Evolutionary conservation across 2,888 invertebrate species (phyloP).

Genomic region (Habrosyne pyritoides): DNA sequence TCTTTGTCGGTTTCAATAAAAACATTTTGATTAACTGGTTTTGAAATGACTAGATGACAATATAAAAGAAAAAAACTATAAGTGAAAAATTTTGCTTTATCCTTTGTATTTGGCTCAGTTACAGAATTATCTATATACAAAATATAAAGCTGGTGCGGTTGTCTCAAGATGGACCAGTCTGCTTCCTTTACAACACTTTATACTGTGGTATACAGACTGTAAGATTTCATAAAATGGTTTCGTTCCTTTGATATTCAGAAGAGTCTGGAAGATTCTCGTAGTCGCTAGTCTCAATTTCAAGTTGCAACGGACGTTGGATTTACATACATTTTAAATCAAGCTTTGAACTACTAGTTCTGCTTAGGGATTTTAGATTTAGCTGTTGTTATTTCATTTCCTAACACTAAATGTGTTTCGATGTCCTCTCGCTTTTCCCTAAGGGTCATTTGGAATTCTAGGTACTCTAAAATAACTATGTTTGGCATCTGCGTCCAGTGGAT

Average conservation of each 20-base stretch:
- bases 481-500: background rate
- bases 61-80: no score
- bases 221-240: background rate
- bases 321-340: slow-evolving; percentile 48
- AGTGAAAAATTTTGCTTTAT: no score
- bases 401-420: slow-evolving; percentile 23
- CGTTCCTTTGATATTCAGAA: background rate
- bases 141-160: no score
- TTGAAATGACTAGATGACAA: no score
- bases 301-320: slow-evolving; percentile 36
- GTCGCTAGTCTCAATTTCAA: slow-evolving; percentile 18
- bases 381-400: slow-evolving; percentile 29
- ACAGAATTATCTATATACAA: no score
- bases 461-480: background rate
- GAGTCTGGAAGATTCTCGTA: background rate
- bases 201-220: background rate
- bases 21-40: no score
- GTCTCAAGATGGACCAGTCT: background rate
- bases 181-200: background rate
- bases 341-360: slow-evolving; percentile 25
- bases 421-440: slow-evolving; percentile 6
- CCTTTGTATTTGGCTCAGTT: no score
- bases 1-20: no score
- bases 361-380: slow-evolving; percentile 17
- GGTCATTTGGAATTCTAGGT: background rate